Evolutionary conservation across 2,797 vertebrate genomes (phyloP).

Genomic region (Typhlichthys eigenmanni): DNA sequence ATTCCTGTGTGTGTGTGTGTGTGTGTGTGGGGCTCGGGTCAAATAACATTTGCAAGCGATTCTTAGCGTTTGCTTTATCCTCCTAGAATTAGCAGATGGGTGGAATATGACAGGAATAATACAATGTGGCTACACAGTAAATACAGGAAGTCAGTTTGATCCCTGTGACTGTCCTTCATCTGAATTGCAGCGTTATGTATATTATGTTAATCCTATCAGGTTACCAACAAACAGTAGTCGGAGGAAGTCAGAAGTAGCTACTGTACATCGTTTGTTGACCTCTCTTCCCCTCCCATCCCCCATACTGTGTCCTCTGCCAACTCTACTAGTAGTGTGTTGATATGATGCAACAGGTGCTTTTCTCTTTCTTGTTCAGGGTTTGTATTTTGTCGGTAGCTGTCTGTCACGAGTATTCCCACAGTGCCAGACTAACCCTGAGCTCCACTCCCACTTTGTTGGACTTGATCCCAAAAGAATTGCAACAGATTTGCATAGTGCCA

Average conservation of each 20-base stretch:
- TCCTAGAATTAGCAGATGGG: not conserved
- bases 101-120: not conserved
- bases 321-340: not conserved
- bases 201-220: too few species aligned
- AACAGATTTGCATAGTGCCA: too few species aligned
- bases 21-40: constrained; percentile 6
- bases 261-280: not conserved
- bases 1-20: constrained; percentile 17
- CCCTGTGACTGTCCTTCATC: too few species aligned
- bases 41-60: constrained; percentile 27
- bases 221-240: too few species aligned
- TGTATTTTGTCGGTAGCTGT: too few species aligned
- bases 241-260: not conserved
- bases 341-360: too few species aligned
- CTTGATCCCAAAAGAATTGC: too few species aligned
- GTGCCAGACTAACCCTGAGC: too few species aligned
- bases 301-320: not conserved
- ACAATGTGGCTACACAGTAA: not conserved
- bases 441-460: too few species aligned
- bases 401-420: too few species aligned
- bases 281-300: not conserved
- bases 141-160: not conserved
- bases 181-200: too few species aligned
- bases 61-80: constrained; percentile 7
- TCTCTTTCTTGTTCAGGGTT: too few species aligned